Conservation (phyloP, 2,113 vertebrate species). For the Tamias sibiricus region DNA sequence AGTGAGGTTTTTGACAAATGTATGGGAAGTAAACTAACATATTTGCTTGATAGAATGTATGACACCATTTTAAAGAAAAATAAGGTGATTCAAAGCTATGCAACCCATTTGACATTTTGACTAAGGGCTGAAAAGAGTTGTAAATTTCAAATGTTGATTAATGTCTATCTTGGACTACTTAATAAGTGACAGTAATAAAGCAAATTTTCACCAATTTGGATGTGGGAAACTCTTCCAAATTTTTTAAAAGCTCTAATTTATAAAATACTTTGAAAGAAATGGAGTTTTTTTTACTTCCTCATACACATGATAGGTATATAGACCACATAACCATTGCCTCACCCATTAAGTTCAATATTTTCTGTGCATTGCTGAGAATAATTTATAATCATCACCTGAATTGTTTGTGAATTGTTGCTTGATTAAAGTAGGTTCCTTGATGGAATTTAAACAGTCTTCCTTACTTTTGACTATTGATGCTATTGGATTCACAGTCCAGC, state of each 20-base stretch:
- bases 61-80: conserved; percentile 16
- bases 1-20: conserved; percentile 21
- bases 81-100: neutral
- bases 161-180: neutral
- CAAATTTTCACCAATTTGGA: neutral
- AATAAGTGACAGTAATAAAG: neutral
- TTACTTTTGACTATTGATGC: neutral
- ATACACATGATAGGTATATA: neutral
- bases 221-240: neutral
- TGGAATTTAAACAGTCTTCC: neutral
- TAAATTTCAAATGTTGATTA: conserved; percentile 46
- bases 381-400: neutral
- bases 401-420: neutral
- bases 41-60: conserved; percentile 24
- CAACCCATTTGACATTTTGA: conserved; percentile 35
- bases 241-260: neutral
- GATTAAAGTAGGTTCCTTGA: neutral
- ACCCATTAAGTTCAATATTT: neutral
- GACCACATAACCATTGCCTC: neutral
- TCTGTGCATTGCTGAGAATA: neutral
- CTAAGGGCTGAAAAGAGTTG: neutral
- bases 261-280: conserved; percentile 1
- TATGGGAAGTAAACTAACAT: neutral
- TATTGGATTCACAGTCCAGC: neutral
- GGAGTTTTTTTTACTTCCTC: conserved; percentile 13